Conservation (phyloP, 2,888 invertebrate species). For the Heteropelma amictum region DNA sequence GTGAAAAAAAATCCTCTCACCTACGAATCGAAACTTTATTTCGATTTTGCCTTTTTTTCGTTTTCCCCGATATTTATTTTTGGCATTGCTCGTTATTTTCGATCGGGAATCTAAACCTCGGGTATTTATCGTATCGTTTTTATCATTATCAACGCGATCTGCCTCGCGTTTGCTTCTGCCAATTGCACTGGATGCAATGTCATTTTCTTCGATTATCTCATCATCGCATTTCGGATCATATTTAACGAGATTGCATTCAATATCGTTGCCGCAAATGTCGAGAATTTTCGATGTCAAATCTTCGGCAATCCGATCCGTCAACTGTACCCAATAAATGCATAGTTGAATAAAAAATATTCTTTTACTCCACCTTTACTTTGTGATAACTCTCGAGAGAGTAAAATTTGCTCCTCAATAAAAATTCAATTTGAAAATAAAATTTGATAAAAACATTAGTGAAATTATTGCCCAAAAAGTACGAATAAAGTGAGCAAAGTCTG, state of each 20-base stretch:
- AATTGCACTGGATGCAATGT: conserved; percentile 61
- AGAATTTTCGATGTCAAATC: conserved; percentile 66
- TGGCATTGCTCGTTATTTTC: conserved; percentile 26
- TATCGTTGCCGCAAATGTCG: conserved; percentile 67
- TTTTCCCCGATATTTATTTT: conserved; percentile 48
- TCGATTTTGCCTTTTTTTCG: conserved; percentile 66
- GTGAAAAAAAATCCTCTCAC: too few species aligned
- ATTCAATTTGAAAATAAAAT: too few species aligned
- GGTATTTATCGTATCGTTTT: conserved; percentile 5
- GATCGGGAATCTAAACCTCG: not conserved
- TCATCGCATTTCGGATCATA: conserved; percentile 64
- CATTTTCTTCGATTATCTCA: conserved; percentile 35
- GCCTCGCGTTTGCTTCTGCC: conserved; percentile 47
- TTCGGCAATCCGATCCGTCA: conserved; percentile 69
- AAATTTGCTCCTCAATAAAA: too few species aligned
- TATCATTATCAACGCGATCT: conserved; percentile 51
- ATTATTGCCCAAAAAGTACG: too few species aligned
- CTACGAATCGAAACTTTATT: conserved; percentile 70
- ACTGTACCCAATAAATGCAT: conserved; percentile 58
- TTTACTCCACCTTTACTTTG: not conserved
- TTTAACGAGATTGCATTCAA: conserved; percentile 67
- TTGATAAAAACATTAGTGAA: too few species aligned
- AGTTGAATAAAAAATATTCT: conserved; percentile 18
- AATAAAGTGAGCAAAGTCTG: too few species aligned
- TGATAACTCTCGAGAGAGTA: too few species aligned